Evolutionary conservation across 2,113 vertebrate species (phyloP).

Genomic region (Epinephelus cyanopodus): DNA sequence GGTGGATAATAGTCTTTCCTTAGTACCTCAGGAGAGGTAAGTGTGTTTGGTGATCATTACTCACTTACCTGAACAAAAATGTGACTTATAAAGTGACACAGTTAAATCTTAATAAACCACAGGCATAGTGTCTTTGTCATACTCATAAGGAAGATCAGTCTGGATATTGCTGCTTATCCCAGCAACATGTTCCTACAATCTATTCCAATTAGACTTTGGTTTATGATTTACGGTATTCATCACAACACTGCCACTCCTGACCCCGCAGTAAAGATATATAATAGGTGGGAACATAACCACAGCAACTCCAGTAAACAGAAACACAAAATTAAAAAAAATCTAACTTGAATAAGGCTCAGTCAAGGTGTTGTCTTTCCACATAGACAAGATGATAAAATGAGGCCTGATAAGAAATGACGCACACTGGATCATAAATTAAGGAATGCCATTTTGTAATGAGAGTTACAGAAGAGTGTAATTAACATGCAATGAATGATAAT

Average conservation of each 20-base stretch:
- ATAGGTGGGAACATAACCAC: conserved; percentile 17
- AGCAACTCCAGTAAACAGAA: conserved; percentile 52
- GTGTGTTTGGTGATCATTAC: neutral
- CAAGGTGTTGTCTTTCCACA: conserved; percentile 12
- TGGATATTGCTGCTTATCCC: neutral
- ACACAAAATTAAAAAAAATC: neutral
- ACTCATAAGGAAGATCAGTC: neutral
- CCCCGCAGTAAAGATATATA: conserved; percentile 12
- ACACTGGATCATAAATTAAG: neutral
- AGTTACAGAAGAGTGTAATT: neutral
- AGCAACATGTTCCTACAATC: conserved; percentile 14
- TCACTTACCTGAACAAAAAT: neutral
- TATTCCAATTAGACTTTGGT: conserved; percentile 78
- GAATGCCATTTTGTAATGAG: neutral
- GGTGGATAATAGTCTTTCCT: neutral
- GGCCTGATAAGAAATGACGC: conserved; percentile 15
- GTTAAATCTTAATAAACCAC: neutral
- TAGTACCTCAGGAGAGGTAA: neutral
- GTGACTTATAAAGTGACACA: neutral
- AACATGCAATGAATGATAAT: neutral
- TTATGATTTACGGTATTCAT: conserved; percentile 55
- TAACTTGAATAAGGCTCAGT: neutral
- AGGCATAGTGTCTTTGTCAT: neutral
- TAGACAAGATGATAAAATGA: neutral
- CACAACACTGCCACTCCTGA: neutral